These are phyloP conservation scores for Panurus biarmicus DNA, from an alignment of 2,113 vertebrate genomes.

Conservation along the genomic window DNA sequence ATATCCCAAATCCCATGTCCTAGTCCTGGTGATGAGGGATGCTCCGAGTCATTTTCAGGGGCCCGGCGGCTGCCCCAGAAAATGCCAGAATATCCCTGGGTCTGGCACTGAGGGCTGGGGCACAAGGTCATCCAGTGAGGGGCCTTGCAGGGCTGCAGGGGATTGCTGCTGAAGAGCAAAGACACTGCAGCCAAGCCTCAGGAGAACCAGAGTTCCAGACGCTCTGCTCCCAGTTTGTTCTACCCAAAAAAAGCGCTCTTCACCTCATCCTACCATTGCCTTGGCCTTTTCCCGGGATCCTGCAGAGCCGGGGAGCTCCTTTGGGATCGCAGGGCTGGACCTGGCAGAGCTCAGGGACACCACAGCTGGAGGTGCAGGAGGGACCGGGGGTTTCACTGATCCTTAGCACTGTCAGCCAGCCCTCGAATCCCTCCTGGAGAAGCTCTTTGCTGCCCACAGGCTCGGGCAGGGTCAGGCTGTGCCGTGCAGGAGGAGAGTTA, in stretches of 20 bases:
- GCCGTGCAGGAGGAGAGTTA: neutral
- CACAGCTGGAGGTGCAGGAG: neutral
- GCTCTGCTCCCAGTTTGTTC: neutral
- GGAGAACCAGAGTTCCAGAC: neutral
- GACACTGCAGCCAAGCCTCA: neutral
- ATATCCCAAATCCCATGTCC: neutral
- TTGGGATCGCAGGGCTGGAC: neutral
- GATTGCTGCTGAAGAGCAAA: neutral
- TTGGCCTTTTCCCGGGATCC: neutral
- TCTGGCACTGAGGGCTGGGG: neutral
- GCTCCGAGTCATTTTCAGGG: neutral
- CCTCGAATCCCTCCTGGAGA: neutral
- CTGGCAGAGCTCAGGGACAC: neutral
- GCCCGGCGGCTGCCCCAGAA: neutral
- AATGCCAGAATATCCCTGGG: neutral
- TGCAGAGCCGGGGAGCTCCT: neutral
- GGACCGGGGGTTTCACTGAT: neutral
- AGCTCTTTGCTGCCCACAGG: neutral
- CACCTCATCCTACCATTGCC: neutral
- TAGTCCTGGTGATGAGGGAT: neutral
- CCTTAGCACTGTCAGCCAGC: neutral
- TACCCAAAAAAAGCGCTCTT: neutral
- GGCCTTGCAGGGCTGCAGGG: neutral
- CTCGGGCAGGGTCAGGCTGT: neutral
- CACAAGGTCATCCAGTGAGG: neutral